Conservation (phyloP, 2,888 invertebrate genomes). For the Tenthredo distinguenda region DNA sequence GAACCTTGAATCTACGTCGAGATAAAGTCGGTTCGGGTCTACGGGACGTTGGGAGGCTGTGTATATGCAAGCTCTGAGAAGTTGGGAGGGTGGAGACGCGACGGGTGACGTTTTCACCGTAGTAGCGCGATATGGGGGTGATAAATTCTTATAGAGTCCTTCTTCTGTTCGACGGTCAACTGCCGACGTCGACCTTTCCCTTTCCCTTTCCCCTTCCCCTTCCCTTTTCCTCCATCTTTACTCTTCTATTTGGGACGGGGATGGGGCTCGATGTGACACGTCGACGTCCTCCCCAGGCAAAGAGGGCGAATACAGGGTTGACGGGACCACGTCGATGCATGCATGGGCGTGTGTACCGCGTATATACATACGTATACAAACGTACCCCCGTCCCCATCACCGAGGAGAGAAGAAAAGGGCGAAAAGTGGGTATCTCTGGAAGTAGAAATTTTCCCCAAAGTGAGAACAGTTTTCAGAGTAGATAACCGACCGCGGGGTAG, state of each 20-base stretch:
- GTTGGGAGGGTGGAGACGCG: neutral
- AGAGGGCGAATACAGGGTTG: neutral
- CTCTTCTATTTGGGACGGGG: conserved; percentile 1
- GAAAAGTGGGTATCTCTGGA: neutral
- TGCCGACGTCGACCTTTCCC: conserved; percentile 39
- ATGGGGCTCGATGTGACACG: conserved; percentile 19
- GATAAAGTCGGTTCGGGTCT: conserved; percentile 40
- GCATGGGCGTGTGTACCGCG: neutral
- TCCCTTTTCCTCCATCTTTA: neutral
- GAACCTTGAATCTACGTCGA: neutral
- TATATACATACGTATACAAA: neutral
- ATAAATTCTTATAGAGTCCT: conserved; percentile 58
- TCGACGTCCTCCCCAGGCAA: neutral
- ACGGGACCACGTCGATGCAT: neutral
- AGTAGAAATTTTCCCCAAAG: neutral
- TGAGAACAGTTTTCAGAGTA: conserved; percentile 20
- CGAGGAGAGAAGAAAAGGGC: neutral
- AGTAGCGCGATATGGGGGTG: conserved; percentile 56
- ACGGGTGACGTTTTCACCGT: conserved; percentile 19
- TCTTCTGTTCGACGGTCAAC: conserved; percentile 49
- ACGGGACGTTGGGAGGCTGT: neutral
- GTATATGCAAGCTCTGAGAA: neutral
- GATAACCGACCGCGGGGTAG: neutral
- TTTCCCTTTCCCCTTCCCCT: neutral
- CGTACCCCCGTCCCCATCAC: neutral